Conservation (phyloP, 2,888 invertebrate genomes). For the Polyommatus icarus region DNA sequence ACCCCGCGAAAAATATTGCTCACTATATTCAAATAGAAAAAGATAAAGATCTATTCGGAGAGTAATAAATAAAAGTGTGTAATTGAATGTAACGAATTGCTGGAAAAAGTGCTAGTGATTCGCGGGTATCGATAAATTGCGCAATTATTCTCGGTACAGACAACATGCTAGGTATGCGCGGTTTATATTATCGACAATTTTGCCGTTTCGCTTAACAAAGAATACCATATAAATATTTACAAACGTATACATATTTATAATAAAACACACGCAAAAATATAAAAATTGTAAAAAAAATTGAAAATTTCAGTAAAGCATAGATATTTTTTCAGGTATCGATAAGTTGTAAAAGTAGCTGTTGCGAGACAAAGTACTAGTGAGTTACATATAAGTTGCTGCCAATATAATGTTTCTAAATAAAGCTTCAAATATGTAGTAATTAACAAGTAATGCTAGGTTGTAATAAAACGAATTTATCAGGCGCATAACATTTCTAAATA, state of each 20-base stretch:
- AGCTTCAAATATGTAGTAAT: too few species aligned
- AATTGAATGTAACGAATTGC: conserved; percentile 33
- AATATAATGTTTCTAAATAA: background rate
- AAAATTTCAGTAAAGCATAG: too few species aligned
- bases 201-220: too few species aligned
- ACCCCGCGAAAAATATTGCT: background rate
- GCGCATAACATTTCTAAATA: too few species aligned
- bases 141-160: conserved; percentile 35
- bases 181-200: background rate
- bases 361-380: background rate
- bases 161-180: background rate
- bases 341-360: background rate
- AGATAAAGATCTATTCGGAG: background rate
- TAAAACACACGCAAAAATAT: too few species aligned
- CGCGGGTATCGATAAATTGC: conserved; percentile 44
- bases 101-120: conserved; percentile 32
- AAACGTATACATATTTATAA: too few species aligned
- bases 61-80: conserved; percentile 23
- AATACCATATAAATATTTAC: too few species aligned
- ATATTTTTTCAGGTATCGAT: background rate
- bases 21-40: background rate
- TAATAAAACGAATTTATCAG: background rate
- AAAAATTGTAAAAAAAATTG: too few species aligned
- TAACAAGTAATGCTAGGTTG: too few species aligned
- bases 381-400: background rate